Conservation (phyloP, 35 echinoderm and acorn worm genomes). For the Hemicentrotus pulcherrimus region DNA sequence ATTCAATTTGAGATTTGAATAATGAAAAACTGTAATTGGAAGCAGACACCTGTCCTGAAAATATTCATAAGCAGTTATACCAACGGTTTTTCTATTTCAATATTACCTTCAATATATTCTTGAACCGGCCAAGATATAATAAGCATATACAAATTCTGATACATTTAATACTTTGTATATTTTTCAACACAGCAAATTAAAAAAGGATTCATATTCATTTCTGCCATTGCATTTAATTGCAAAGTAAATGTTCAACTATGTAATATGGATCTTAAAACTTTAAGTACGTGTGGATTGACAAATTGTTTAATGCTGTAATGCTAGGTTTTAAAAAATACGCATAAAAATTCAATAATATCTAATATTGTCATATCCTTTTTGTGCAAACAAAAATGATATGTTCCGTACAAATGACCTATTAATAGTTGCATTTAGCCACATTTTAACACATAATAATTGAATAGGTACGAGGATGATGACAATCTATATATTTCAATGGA, state of each 20-base stretch:
- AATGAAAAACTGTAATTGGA: not conserved
- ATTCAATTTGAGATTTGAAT: not conserved
- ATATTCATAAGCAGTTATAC: not conserved
- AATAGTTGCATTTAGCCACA: not conserved
- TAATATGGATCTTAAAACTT: too few relatives aligned
- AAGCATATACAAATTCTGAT: not conserved
- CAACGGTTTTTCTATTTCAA: not conserved
- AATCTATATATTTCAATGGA: not conserved
- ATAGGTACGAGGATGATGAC: not conserved
- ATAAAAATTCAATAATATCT: too few relatives aligned
- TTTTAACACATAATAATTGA: not conserved
- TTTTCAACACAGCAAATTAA: too few relatives aligned
- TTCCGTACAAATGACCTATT: not conserved
- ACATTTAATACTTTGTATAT: too few relatives aligned
- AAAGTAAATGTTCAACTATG: too few relatives aligned
- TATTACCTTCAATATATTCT: not conserved
- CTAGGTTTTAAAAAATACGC: too few relatives aligned
- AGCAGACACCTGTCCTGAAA: not conserved
- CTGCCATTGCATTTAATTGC: too few relatives aligned
- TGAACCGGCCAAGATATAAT: not conserved
- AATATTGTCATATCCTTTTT: not conserved
- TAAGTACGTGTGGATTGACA: too few relatives aligned
- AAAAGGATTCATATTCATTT: too few relatives aligned
- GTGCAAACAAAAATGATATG: not conserved
- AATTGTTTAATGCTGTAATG: too few relatives aligned